These are phyloP conservation scores for Charadrius vociferus DNA, from an alignment of 2,113 vertebrate species.

Conservation along the genomic window DNA sequence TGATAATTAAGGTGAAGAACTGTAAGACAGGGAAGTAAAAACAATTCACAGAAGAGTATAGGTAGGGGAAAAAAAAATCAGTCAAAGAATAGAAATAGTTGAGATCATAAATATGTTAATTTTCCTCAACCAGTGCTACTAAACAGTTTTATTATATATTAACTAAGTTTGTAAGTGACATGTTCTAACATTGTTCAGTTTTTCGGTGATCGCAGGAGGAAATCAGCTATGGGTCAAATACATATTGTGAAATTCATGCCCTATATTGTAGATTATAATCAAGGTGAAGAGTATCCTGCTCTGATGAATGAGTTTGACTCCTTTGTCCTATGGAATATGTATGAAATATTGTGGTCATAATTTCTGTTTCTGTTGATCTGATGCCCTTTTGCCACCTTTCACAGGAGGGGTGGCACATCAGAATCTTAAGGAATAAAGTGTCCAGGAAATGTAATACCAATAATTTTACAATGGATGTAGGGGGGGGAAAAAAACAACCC, in stretches of 20 bases:
- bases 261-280: not conserved
- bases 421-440: not conserved
- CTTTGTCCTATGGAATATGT: not conserved
- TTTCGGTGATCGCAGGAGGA: not conserved
- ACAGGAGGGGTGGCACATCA: not conserved
- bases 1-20: not conserved
- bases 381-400: not conserved
- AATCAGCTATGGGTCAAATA: not conserved
- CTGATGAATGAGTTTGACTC: not conserved
- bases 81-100: not conserved
- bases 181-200: not conserved
- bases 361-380: not conserved
- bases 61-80: not conserved
- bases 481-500: not conserved
- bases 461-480: not conserved
- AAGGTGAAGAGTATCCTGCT: not conserved
- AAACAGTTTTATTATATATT: not conserved
- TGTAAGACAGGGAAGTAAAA: not conserved
- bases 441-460: not conserved
- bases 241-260: not conserved
- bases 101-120: not conserved
- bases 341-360: not conserved
- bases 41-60: not conserved
- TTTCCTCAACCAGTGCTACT: not conserved
- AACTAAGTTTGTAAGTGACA: not conserved